A percentile compares a stretch with the other conserved stretches of the same genome.
phyloP scores from a whole-genome alignment of 2,113 vertebrate species.

The Thunnus maccoyii region DNA sequence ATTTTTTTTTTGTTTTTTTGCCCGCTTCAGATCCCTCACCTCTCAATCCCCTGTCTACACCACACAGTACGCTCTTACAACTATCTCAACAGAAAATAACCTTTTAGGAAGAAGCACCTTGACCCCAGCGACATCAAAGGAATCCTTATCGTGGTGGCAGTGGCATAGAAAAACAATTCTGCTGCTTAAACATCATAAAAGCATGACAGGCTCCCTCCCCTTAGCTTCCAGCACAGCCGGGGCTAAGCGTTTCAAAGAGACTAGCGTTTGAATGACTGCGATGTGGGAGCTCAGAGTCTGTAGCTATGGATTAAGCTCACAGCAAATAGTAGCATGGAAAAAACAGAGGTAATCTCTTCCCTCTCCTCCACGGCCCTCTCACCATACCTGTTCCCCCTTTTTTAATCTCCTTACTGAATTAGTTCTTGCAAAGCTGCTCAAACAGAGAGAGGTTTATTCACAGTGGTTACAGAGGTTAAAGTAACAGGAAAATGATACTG shows the following conservation, averaged over 20 bases:
- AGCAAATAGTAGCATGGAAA: constrained; percentile 79
- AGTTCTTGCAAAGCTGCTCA: constrained; percentile 76
- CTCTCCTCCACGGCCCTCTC: constrained; percentile 69
- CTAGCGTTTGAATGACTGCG: constrained; percentile 69
- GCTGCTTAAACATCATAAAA: constrained; percentile 63
- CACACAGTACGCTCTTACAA: constrained; percentile 13
- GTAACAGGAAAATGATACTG: constrained; percentile 60
- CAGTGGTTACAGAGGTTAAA: constrained; percentile 65
- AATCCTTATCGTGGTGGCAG: constrained; percentile 52
- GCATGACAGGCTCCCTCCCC: constrained; percentile 55
- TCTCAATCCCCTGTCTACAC: constrained; percentile 42
- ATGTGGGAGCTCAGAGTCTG: constrained; percentile 74
- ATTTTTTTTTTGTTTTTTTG: constrained; percentile 47
- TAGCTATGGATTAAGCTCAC: constrained; percentile 80
- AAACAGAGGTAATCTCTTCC: constrained; percentile 83
- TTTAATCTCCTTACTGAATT: constrained; percentile 83
- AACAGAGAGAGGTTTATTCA: constrained; percentile 69
- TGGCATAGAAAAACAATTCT: constrained; percentile 69
- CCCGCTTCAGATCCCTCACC: constrained; percentile 46
- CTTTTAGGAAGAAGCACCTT: constrained; percentile 45
- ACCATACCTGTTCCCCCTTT: constrained; percentile 73
- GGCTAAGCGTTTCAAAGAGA: constrained; percentile 72
- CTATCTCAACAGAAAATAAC: constrained; percentile 36
- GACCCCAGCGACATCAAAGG: constrained; percentile 51
- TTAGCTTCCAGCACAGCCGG: constrained; percentile 43